Evolutionary conservation across 92 coral and sea anemone genomes (phyloP), one percentile per base, ranked within the genome.

Genomic region (Porites evermanni): DNA sequence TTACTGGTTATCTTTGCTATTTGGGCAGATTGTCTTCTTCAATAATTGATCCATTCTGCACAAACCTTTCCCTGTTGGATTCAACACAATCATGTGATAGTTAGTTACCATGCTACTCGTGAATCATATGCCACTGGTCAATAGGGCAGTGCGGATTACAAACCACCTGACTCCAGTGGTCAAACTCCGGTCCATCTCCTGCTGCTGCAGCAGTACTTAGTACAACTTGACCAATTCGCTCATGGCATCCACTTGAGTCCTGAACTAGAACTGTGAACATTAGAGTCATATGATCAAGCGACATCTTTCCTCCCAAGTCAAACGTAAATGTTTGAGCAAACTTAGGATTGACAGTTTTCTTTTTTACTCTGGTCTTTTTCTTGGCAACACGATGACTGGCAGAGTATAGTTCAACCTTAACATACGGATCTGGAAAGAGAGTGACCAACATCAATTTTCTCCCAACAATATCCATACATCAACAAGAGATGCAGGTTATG

Each of bases 91-190:
- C 12, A 11, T 2, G 11, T 4, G 2, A 32, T 54, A 12, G 14
- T 29, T 11, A n/a, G 18, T 18, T n/a, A 18, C 17, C 32, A 44
- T 26, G n/a, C 75, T 80, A 97, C 65, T 97, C 99, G 67, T 97
- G 98, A 68, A 97, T 97, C 99, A 97, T 93, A 74, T 97, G 99
- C 99, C 99, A 97, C 88, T 89, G 97, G 81, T 97, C 99, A 23
- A 97, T 95, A 12, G 99, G 99, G 85, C 97, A 94, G 71, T 97
- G 99, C 47, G 99, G 99, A 84, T 97, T 97, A 14, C 95, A 93
- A 18, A 97, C 94, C 58, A 97, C 99, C 79, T 97, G 98, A 52
- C 96, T 96, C 99, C 99, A 97, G 91, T 97, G 98, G 58, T 94
- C 98, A 73, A 94, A 95, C 75, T 96, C 99, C 32, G 99, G 93